Evolutionary conservation across 2,797 vertebrate genomes (phyloP).

Genomic region (Sternotherus odoratus): DNA sequence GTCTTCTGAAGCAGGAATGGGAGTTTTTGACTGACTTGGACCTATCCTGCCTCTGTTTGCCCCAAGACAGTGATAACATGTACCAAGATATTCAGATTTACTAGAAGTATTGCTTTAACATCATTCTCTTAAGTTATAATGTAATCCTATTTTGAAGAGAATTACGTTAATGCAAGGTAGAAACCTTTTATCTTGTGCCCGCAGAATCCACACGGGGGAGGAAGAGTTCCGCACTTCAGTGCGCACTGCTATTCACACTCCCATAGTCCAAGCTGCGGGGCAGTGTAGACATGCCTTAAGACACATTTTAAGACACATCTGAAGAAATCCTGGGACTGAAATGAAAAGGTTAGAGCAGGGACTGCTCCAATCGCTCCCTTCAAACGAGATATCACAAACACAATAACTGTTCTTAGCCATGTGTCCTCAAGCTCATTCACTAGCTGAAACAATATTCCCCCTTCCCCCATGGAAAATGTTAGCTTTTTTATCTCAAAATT

Average conservation of each 20-base stretch:
- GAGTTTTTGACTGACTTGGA: neutral
- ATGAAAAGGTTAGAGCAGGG: neutral
- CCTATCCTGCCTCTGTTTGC: neutral
- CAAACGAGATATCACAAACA: neutral
- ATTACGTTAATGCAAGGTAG: no score
- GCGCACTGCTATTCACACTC: no score
- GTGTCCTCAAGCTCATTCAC: neutral
- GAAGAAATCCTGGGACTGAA: neutral
- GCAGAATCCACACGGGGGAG: no score
- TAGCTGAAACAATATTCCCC: neutral
- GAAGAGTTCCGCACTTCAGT: no score
- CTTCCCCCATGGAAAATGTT: neutral
- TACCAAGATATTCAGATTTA: conserved; percentile 50
- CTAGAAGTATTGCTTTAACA: neutral
- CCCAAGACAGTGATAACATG: conserved; percentile 7
- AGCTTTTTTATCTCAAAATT: no score
- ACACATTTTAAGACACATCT: neutral
- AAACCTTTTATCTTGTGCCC: no score
- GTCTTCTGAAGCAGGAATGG: conserved; percentile 11
- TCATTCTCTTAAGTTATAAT: conserved; percentile 28
- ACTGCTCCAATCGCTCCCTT: neutral
- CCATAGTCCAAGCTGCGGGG: no score
- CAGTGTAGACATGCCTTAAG: neutral
- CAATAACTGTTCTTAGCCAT: neutral
- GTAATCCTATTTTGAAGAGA: no score